Evolutionary conservation across 2,888 invertebrate genomes (phyloP).

Genomic region (Ormyrus rosae): DNA sequence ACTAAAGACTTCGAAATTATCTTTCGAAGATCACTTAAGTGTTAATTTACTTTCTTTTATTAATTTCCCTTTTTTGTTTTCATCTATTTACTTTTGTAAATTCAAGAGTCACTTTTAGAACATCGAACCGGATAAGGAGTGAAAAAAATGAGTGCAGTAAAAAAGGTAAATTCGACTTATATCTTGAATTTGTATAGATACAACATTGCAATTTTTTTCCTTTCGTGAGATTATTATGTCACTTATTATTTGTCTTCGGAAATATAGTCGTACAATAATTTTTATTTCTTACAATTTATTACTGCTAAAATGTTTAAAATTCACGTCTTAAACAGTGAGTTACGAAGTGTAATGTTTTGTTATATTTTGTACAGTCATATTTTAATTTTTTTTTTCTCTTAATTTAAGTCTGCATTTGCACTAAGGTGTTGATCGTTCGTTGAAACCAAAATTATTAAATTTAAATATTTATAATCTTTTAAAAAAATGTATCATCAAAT

Average conservation of each 20-base stretch:
- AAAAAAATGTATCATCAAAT: slow-evolving; percentile 3
- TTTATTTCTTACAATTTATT: slow-evolving; percentile 66
- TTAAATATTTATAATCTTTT: background rate
- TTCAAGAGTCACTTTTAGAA: slow-evolving; percentile 15
- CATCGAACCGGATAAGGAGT: slow-evolving; percentile 39
- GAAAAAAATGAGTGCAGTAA: slow-evolving; percentile 38
- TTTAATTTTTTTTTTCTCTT: slow-evolving; percentile 57
- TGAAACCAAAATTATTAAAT: slow-evolving; percentile 13
- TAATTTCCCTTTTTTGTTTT: slow-evolving; percentile 5
- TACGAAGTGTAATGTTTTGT: slow-evolving; percentile 58
- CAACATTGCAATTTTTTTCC: slow-evolving; percentile 35
- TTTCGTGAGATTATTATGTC: slow-evolving; percentile 46
- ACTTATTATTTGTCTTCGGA: slow-evolving; percentile 61
- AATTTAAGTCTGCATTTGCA: slow-evolving; percentile 57
- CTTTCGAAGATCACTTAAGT: background rate
- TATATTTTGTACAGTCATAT: slow-evolving; percentile 67
- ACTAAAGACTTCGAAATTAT: background rate
- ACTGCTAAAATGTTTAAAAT: slow-evolving; percentile 65
- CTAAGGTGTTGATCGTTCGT: slow-evolving; percentile 65
- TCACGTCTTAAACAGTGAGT: slow-evolving; percentile 67
- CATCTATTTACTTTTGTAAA: slow-evolving; percentile 5
- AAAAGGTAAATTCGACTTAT: slow-evolving; percentile 37
- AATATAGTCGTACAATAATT: slow-evolving; percentile 64
- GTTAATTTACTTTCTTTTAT: slow-evolving; percentile 1
- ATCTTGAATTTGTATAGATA: slow-evolving; percentile 39